Evolutionary conservation across 1,140 invertebrate genomes (phyloP).

Genomic region (Meteorus sp.): DNA sequence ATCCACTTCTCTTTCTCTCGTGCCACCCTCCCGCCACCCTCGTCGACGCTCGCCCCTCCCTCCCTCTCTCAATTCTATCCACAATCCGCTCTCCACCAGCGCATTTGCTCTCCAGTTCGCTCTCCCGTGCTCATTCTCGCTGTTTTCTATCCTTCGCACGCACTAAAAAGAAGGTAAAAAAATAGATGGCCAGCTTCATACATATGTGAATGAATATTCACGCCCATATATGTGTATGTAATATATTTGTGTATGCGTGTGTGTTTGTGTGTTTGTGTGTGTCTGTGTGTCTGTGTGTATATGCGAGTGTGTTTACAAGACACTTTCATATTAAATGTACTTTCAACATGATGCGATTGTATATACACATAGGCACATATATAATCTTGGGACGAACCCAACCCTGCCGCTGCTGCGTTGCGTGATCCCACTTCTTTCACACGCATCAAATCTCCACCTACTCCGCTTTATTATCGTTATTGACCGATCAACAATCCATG

Average conservation of each 20-base stretch:
- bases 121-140: slow-evolving; percentile 33
- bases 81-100: slow-evolving; percentile 34
- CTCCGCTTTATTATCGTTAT: slow-evolving; percentile 3
- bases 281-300: too few relatives aligned
- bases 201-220: slow-evolving; percentile 13
- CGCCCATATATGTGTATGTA: slow-evolving; percentile 29
- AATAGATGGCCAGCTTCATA: slow-evolving; percentile 42
- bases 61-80: slow-evolving; percentile 11
- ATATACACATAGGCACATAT: slow-evolving; percentile 15
- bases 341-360: background rate
- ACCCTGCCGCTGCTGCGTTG: slow-evolving; percentile 31
- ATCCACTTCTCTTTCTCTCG: slow-evolving; percentile 50
- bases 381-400: slow-evolving; percentile 32
- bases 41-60: slow-evolving; percentile 28
- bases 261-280: slow-evolving; percentile 31
- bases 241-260: slow-evolving; percentile 39
- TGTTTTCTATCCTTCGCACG: slow-evolving; percentile 55
- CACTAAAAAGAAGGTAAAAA: slow-evolving; percentile 39
- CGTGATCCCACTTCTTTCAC: slow-evolving; percentile 40
- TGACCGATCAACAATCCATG: slow-evolving; percentile 13
- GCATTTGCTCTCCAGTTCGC: slow-evolving; percentile 40
- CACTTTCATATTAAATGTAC: slow-evolving; percentile 28
- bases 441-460: slow-evolving; percentile 27
- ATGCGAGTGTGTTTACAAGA: too few relatives aligned
- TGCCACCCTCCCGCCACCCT: slow-evolving; percentile 27